Evolutionary conservation across 2,888 invertebrate species (phyloP).

Genomic region (Hydropsyche betteni): DNA sequence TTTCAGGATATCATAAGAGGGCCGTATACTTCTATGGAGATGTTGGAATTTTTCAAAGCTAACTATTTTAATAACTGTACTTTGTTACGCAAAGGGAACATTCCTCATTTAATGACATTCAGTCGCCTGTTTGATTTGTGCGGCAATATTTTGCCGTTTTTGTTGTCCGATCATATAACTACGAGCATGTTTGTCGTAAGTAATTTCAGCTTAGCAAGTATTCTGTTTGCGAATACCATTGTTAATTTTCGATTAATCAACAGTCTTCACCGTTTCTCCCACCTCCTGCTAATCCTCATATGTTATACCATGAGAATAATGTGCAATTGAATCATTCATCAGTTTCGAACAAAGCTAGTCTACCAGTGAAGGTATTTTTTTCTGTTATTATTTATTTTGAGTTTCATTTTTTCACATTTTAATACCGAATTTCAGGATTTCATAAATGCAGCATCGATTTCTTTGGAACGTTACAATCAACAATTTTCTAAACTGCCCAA

Average conservation of each 20-base stretch:
- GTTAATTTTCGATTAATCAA: neutral
- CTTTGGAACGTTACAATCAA: neutral
- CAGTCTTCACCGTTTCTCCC: neutral
- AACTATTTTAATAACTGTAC: constrained; percentile 3
- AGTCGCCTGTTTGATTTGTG: constrained; percentile 5
- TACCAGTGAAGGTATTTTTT: neutral
- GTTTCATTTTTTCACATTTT: too few species aligned
- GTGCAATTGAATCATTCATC: neutral
- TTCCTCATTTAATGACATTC: neutral
- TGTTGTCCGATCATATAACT: constrained; percentile 11
- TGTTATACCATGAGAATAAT: constrained; percentile 1
- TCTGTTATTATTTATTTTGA: too few species aligned
- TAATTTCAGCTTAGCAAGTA: neutral
- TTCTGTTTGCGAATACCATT: neutral
- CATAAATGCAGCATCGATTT: constrained; percentile 4
- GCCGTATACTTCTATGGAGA: neutral
- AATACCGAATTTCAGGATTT: constrained; percentile 7
- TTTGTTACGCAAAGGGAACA: constrained; percentile 8
- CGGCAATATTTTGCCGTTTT: constrained; percentile 18
- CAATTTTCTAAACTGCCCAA: too few species aligned
- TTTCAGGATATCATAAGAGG: constrained; percentile 22
- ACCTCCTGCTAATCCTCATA: neutral
- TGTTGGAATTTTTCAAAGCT: neutral
- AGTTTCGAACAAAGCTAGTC: neutral
- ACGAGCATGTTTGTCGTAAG: constrained; percentile 14